A percentile compares a stretch with the other conserved stretches of the same genome.
Conservation (phyloP, 2,888 invertebrate genomes). For the Helleia helle region DNA sequence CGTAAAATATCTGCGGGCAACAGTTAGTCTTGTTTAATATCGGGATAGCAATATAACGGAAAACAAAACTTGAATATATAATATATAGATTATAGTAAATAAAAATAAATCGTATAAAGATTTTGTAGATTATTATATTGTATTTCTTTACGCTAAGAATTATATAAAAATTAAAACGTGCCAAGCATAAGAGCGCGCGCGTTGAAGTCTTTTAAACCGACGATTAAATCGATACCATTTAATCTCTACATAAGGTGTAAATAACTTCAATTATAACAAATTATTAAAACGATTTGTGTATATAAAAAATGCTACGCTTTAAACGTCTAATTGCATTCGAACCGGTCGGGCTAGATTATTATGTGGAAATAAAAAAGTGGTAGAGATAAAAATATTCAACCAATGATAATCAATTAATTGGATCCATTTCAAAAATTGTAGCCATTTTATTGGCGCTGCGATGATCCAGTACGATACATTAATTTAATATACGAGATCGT, state of each 20-base stretch:
- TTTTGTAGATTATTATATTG: no score
- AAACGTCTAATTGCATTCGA: conserved; percentile 1
- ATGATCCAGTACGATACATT: conserved; percentile 44
- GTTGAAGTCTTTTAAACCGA: conserved; percentile 32
- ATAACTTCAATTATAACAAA: not conserved
- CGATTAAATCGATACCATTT: conserved; percentile 7
- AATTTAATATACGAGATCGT: conserved; percentile 41
- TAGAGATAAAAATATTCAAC: conserved; percentile 33
- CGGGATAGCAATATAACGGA: no score
- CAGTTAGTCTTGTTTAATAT: no score
- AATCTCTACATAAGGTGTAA: not conserved
- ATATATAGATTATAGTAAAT: no score
- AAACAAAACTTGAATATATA: no score
- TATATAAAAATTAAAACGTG: no score
- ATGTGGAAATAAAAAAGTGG: not conserved
- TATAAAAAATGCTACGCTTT: conserved; percentile 3
- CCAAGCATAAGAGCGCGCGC: no score
- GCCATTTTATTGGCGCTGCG: conserved; percentile 46
- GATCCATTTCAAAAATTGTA: conserved; percentile 39
- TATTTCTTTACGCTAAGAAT: no score
- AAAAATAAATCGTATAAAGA: no score
- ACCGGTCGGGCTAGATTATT: not conserved
- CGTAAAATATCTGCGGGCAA: no score
- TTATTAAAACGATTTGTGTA: conserved; percentile 1
- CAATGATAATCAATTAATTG: conserved; percentile 54